These are phyloP conservation scores for Dufourea novaeangliae DNA, from an alignment of 1,140 invertebrate species.

Conservation along the genomic window DNA sequence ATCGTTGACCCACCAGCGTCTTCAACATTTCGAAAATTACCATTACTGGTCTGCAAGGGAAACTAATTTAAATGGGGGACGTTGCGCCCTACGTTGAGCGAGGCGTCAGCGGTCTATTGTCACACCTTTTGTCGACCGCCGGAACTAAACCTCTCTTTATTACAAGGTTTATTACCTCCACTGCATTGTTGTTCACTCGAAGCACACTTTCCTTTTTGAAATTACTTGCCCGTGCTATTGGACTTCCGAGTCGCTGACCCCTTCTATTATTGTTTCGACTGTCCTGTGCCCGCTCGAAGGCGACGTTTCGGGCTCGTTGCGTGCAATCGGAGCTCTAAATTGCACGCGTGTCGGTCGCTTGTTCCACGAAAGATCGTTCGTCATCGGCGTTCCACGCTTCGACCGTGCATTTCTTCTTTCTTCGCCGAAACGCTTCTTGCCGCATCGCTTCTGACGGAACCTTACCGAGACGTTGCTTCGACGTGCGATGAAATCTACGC, in stretches of 20 bases:
- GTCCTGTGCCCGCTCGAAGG: background rate
- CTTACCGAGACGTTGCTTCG: background rate
- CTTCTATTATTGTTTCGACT: slow-evolving; percentile 8
- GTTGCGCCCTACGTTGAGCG: too few relatives aligned
- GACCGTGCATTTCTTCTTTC: too few relatives aligned
- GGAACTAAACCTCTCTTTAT: too few relatives aligned
- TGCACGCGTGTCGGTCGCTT: background rate
- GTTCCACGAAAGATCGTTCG: background rate
- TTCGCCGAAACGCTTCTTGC: background rate
- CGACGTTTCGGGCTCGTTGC: background rate
- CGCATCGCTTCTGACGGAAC: background rate
- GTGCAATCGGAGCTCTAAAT: background rate
- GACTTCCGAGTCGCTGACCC: background rate
- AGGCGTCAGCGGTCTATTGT: too few relatives aligned
- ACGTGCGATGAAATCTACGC: too few relatives aligned
- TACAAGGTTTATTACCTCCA: too few relatives aligned
- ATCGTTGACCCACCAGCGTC: too few relatives aligned
- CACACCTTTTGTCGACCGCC: too few relatives aligned
- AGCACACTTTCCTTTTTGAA: background rate
- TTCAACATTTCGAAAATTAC: too few relatives aligned
- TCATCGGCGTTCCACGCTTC: background rate
- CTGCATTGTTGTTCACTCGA: too few relatives aligned
- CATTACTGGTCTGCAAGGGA: too few relatives aligned
- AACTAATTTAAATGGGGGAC: too few relatives aligned
- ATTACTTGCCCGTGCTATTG: background rate